A percentile compares a stretch with the other conserved stretches of the same genome.
phyloP scores from a whole-genome alignment of 2,113 vertebrate species.

The Xiphorhynchus elegans region DNA sequence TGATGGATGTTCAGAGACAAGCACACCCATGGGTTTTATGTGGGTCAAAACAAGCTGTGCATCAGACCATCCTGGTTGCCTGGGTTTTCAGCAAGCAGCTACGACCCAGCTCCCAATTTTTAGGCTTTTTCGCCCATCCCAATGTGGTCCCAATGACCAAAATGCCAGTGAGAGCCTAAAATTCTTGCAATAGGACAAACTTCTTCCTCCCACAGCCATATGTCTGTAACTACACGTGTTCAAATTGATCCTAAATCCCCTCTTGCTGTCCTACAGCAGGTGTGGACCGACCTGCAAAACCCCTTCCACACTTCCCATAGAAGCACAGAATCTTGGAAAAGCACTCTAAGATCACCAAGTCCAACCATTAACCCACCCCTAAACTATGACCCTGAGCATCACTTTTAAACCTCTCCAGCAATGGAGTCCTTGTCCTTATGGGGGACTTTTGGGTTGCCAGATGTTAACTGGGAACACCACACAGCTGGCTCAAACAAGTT shows the following conservation, averaged over 20 bases:
- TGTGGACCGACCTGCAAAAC: not conserved
- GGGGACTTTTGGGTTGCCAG: not conserved
- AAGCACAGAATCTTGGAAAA: not conserved
- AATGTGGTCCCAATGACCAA: rapidly evolving
- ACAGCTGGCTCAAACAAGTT: not conserved
- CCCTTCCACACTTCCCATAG: not conserved
- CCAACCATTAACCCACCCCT: not conserved
- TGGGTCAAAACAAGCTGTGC: not conserved
- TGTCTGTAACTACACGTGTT: not conserved
- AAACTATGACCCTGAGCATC: too few species aligned
- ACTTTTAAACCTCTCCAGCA: not conserved
- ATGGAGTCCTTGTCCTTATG: not conserved
- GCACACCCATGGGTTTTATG: not conserved
- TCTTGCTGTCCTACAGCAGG: not conserved
- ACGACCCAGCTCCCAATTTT: not conserved
- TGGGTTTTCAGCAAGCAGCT: rapidly evolving
- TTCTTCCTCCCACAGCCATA: not conserved
- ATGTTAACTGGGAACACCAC: not conserved
- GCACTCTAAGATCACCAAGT: not conserved
- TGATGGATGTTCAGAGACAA: not conserved
- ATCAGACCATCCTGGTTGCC: not conserved
- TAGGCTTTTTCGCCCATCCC: not conserved
- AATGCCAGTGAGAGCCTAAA: not conserved
- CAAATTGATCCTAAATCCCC: not conserved
- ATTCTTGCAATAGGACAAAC: not conserved